Base-by-base conservation (phyloP, 2,113 vertebrate genomes). In the Solenodon paradoxus region DNA sequence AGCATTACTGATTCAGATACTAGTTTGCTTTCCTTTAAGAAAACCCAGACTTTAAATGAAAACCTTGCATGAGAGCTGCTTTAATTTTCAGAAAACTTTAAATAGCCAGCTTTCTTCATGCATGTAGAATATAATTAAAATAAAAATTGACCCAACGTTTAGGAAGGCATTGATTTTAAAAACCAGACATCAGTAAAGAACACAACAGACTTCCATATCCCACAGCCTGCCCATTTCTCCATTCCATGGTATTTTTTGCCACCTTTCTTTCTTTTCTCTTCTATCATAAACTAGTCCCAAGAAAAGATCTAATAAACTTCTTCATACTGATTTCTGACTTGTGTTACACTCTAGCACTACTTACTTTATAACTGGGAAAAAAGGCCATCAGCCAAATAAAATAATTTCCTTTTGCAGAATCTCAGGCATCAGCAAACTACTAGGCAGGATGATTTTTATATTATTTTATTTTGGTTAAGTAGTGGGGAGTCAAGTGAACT, bases 61-160 rank as follows among this genome's bases (percentile, higher is more conserved):
- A 93, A 68, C 57, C 49, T 95, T 77, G 63, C 45, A 5, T 88
- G 28, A 68, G 57, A 78, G 17, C 49, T 66, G 22, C 64, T 86
- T 92, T 83, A 77, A 49, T 90, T 93, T 63, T 88, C 94, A 88
- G 35, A 68, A 64, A 84, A 78, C n/a, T 51, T 93, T 90, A 93
- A 82, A 42, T 64, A 63, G 30, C 30, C 68, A 95, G 11, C 42
- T 94, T 95, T 84, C 49, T 40, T 88, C 16, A 42, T 69, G 20
- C 69, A 68, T 81, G 63, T 89, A 90, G 88, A 94, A 92, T 88
- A 68, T 78, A 88, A 93, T 84, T 57, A 90, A 93, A 97, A 61
- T 84, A 61, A 92, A 45, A 90, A 83, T 9, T 35, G 90, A 55
- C 40, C 75, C 66, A 63, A 53, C 69, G 85, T 88, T 88, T 63